Base-by-base conservation (phyloP, 2,113 vertebrate species). In the Lutjanus erythropterus region DNA sequence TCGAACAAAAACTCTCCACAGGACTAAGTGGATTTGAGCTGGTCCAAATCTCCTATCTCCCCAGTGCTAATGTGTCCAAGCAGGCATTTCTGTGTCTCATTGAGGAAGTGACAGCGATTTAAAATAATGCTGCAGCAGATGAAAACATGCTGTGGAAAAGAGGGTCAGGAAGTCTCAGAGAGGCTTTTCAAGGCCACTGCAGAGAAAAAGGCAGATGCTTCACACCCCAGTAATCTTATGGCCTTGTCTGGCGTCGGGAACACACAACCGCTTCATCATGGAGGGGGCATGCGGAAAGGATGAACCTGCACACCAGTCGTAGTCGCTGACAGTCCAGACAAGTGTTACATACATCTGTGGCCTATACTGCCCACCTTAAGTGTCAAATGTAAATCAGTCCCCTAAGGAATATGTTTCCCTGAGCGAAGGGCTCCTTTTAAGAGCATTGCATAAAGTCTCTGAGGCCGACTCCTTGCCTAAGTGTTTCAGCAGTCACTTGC, bases 21-120 rank as follows among this genome's bases (percentile, higher is more conserved):
- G 75, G 76, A 75, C 61, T 82, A 61, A 87, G 85, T 79, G 78
- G 86, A 86, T 84, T 87, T 85, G 35, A 64, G 67, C 61, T 71
- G 44, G 46, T 61, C 71, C 39, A 82, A 78, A 74, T 71, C 75
- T 82, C 56, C 49, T 18, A 55, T 78, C 62, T 87, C 19, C 65
- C 46, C 61, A 15, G 1, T 69, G 67, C 60, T 86, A 70, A 83
- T 77, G 78, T 64, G 41, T 75, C 76, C 85, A 49, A 70, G 41
- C 81, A 80, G 41, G 33, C 67, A 4, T 59, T 67, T 69, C 60
- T 56, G 19, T 50, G 67, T 75, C 62, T 72, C 69, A 55, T 21
- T 62, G 62, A 47, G 62, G 41, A 37, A 58, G 70, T n/a, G 37
- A 72, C 58, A 29, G 73, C 9, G 55, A 39, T 77, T 80, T 81